These are phyloP conservation scores for Portunus trituberculatus DNA, from an alignment of 1,140 invertebrate genomes.

Conservation along the genomic window DNA sequence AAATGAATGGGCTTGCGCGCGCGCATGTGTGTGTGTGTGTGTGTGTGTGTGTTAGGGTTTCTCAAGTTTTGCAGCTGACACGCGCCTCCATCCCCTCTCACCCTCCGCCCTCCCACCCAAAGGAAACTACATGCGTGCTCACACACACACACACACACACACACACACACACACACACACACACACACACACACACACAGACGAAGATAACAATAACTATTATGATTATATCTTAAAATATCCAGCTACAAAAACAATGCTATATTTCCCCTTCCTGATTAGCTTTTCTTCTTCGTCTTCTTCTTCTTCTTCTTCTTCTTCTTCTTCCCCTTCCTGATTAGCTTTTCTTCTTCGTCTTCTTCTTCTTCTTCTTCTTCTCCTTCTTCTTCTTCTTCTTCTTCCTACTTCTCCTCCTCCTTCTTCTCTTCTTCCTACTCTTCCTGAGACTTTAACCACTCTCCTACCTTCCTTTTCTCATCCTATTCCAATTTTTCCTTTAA, in stretches of 20 bases:
- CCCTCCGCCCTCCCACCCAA: neutral
- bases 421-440: neutral
- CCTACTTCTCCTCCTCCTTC: neutral
- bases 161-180: slow-evolving; percentile 41
- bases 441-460: neutral
- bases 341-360: neutral
- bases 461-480: neutral
- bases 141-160: slow-evolving; percentile 43
- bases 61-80: slow-evolving; percentile 21
- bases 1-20: neutral
- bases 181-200: slow-evolving; percentile 18
- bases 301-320: neutral
- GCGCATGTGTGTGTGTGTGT: neutral
- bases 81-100: neutral
- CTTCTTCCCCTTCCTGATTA: too few relatives aligned
- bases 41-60: neutral
- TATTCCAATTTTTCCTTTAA: neutral
- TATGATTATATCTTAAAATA: neutral
- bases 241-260: neutral
- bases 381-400: too few relatives aligned
- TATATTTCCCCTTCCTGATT: neutral
- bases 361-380: too few relatives aligned
- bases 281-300: neutral
- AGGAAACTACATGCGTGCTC: neutral
- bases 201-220: neutral